phyloP scores from a whole-genome alignment of 2,113 vertebrate species.

The Hyperopisus bebe region DNA sequence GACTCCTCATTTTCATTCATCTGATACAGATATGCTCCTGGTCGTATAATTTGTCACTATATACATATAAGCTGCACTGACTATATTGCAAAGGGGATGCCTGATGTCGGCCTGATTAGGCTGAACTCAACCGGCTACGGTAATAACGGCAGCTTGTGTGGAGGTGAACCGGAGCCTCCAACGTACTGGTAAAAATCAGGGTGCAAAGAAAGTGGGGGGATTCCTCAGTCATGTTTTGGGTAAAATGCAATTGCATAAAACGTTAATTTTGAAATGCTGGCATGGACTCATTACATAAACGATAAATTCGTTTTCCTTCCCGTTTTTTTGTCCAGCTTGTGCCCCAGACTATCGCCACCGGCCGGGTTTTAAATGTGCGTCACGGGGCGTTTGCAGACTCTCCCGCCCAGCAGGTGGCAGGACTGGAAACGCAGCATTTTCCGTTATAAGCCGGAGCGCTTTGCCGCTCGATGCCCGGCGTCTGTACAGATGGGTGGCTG shows the following conservation, averaged over 20 bases:
- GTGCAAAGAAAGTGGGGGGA: background rate
- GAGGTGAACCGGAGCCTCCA: background rate
- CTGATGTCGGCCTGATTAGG: background rate
- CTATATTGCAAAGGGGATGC: background rate
- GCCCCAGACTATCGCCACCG: background rate
- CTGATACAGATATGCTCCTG: background rate
- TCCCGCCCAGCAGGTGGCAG: slow-evolving; percentile 12
- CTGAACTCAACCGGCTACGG: background rate
- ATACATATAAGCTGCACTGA: background rate
- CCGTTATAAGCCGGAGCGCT: background rate
- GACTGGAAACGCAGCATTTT: background rate
- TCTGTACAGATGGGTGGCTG: background rate
- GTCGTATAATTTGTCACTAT: background rate
- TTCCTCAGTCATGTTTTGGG: background rate
- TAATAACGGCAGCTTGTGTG: background rate
- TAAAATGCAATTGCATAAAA: background rate
- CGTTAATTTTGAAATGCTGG: background rate
- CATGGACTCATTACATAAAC: background rate
- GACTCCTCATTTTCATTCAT: background rate
- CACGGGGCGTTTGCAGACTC: background rate
- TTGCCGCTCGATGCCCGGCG: background rate
- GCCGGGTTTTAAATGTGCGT: background rate
- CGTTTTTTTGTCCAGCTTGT: background rate
- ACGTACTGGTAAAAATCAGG: background rate
- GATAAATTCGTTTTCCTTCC: background rate